Percentiles rank a stretch among this genome's conserved stretches.
These are phyloP conservation scores for Acanthaster planci DNA, from an alignment of 35 echinoderm and acorn worm species.

Conservation along the genomic window DNA sequence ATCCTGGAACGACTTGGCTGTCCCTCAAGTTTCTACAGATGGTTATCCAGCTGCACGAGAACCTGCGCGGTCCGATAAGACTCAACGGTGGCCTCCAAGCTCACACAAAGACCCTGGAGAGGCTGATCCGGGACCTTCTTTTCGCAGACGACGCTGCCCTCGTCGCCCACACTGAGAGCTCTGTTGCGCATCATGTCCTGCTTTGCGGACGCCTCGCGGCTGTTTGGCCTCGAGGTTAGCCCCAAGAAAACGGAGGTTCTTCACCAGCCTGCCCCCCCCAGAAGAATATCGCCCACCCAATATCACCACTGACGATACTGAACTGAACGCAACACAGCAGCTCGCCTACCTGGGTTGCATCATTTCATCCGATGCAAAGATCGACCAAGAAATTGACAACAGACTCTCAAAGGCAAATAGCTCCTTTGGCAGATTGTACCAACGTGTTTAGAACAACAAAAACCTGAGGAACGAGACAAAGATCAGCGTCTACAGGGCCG, in stretches of 20 bases:
- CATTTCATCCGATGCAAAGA: constrained; percentile 29
- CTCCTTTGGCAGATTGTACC: constrained; percentile 32
- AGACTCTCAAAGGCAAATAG: constrained; percentile 42
- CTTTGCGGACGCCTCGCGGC: background rate
- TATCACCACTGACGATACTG: constrained; percentile 22
- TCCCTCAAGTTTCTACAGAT: too few species aligned
- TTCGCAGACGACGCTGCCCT: too few species aligned
- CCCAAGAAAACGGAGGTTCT: constrained; percentile 43
- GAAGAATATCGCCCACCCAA: constrained; percentile 18
- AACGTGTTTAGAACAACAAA: constrained; percentile 44
- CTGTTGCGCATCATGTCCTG: background rate
- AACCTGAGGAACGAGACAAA: constrained; percentile 34
- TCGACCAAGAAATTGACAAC: constrained; percentile 50
- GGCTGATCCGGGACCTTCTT: background rate
- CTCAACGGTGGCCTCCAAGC: too few species aligned
- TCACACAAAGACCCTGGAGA: too few species aligned
- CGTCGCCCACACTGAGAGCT: background rate
- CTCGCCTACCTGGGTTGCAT: constrained; percentile 48
- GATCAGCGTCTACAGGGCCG: constrained; percentile 49
- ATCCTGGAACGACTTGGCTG: too few species aligned
- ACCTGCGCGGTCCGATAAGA: too few species aligned
- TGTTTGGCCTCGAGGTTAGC: constrained; percentile 28
- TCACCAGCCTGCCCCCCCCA: constrained; percentile 22
- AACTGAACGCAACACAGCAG: constrained; percentile 36
- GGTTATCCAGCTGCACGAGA: too few species aligned